Conservation (phyloP, 2,888 invertebrate genomes). For the Chromoteleia sp. region DNA sequence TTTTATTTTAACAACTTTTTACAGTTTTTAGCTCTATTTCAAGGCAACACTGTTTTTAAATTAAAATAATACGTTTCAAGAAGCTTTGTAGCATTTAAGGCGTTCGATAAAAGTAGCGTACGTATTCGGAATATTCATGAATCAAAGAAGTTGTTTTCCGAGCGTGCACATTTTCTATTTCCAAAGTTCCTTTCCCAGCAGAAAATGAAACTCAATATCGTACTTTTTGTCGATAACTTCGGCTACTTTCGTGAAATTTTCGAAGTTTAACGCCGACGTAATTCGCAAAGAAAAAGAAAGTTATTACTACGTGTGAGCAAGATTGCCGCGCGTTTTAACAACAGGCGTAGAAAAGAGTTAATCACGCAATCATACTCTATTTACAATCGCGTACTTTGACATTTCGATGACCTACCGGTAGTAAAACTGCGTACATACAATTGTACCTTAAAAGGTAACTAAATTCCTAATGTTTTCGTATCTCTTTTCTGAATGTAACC, state of each 20-base stretch:
- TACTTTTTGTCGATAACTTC: background rate
- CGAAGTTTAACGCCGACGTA: constrained; percentile 23
- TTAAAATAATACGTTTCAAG: too few species aligned
- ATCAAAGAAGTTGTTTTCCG: too few species aligned
- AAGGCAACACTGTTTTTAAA: too few species aligned
- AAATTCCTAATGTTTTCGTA: too few species aligned
- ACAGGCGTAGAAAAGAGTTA: constrained; percentile 27
- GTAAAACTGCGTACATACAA: constrained; percentile 45
- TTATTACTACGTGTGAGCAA: constrained; percentile 2
- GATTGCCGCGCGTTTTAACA: constrained; percentile 5
- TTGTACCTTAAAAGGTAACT: background rate
- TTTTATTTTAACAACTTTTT: too few species aligned
- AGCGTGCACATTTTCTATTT: background rate
- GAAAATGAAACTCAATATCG: constrained; percentile 18
- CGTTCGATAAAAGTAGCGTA: too few species aligned
- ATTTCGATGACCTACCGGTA: constrained; percentile 72
- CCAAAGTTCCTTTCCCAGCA: constrained; percentile 21
- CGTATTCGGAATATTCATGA: too few species aligned
- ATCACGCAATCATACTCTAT: constrained; percentile 52
- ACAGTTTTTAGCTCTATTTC: too few species aligned
- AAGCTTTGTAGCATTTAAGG: too few species aligned
- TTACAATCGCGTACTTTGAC: constrained; percentile 70
- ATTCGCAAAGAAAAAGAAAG: constrained; percentile 6
- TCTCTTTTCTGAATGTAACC: too few species aligned
- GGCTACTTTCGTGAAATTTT: constrained; percentile 11